Evolutionary conservation across 1,140 invertebrate species (phyloP).

Genomic region (Drosophila truncata): DNA sequence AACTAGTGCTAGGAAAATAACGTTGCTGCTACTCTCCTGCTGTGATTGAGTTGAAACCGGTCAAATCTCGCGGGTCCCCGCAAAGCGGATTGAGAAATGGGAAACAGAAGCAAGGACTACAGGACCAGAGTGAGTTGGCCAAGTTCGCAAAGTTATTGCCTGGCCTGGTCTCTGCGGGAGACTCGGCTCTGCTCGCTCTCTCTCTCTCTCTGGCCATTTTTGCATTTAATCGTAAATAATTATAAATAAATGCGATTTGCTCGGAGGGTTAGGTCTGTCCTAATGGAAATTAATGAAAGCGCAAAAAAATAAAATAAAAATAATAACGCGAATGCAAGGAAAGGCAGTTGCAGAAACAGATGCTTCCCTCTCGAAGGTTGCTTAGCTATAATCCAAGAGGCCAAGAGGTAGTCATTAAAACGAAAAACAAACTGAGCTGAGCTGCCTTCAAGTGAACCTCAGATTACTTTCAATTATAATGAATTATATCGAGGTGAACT

Average conservation of each 20-base stretch:
- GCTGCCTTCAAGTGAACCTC: conserved; percentile 24
- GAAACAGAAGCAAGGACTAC: conserved; percentile 22
- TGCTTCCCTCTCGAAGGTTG: conserved; percentile 9
- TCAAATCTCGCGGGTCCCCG: conserved; percentile 66
- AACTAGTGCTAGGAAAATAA: conserved; percentile 64
- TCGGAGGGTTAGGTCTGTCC: conserved; percentile 41
- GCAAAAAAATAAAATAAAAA: conserved; percentile 33
- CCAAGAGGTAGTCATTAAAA: conserved; percentile 26
- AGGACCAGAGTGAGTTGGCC: conserved; percentile 17
- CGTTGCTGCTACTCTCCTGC: conserved; percentile 70
- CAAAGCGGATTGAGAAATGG: conserved; percentile 52
- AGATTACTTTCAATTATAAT: conserved; percentile 48
- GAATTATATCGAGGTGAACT: conserved; percentile 3
- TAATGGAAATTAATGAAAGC: conserved; percentile 73
- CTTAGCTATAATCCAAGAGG: conserved; percentile 23
- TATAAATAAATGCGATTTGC: conserved; percentile 69
- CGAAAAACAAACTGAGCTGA: conserved; percentile 25
- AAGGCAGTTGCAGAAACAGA: conserved; percentile 15
- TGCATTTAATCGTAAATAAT: conserved; percentile 82
- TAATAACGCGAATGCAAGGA: conserved; percentile 12
- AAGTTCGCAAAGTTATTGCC: conserved; percentile 65
- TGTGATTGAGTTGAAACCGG: conserved; percentile 78
- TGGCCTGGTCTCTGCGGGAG: conserved; percentile 47
- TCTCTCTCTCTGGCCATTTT: conserved; percentile 22
- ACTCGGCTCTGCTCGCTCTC: background rate